phyloP scores from a whole-genome alignment of 2,888 invertebrate species.

The Lottia scabra region DNA sequence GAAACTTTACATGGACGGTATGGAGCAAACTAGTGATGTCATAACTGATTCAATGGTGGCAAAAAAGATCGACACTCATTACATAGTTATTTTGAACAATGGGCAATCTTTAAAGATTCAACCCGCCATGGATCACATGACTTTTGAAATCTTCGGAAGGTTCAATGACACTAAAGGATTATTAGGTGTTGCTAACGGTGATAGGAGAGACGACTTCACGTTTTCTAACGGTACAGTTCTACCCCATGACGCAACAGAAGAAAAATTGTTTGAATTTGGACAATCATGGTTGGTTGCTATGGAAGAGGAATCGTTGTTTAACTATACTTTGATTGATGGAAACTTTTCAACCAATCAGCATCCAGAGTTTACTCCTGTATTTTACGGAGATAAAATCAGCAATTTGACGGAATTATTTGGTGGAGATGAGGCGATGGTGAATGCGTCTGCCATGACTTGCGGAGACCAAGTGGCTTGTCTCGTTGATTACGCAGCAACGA shows the following conservation, averaged over 20 bases:
- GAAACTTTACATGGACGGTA: not conserved
- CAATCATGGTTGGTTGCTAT: constrained; percentile 26
- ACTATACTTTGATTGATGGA: constrained; percentile 14
- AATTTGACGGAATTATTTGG: not conserved
- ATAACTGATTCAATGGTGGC: not conserved
- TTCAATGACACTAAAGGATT: constrained; percentile 26
- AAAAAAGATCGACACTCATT: not conserved
- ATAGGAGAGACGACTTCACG: constrained; percentile 33
- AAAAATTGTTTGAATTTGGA: constrained; percentile 26
- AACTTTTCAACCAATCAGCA: constrained; percentile 12
- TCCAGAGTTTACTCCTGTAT: constrained; percentile 18
- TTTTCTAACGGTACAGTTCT: constrained; percentile 29
- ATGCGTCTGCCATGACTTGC: not conserved
- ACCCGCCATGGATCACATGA: not conserved
- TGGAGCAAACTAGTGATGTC: not conserved
- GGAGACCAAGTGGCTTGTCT: constrained; percentile 1
- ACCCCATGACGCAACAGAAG: constrained; percentile 23
- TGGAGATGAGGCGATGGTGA: not conserved
- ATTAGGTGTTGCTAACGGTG: constrained; percentile 38
- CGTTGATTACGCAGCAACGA: constrained; percentile 9
- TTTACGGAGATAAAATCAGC: not conserved
- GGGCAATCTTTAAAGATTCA: no score
- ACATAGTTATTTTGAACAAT: not conserved
- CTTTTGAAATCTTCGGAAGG: constrained; percentile 5
- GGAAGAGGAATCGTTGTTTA: constrained; percentile 13